phyloP scores from a whole-genome alignment of 2,797 vertebrate genomes.

The Rhadinocentrus ornatus region DNA sequence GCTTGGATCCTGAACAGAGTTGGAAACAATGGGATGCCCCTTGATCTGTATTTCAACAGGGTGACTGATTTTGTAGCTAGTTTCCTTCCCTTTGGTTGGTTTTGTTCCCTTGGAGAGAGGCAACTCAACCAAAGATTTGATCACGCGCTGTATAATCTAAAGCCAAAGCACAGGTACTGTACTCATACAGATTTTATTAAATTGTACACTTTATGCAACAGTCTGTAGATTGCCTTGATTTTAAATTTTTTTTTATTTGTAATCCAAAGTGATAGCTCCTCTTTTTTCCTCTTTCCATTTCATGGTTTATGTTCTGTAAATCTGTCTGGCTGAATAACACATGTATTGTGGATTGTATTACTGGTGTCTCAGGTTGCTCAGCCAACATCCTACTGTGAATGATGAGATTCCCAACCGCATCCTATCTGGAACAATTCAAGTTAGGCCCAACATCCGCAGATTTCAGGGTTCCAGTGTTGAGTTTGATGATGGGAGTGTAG shows the following conservation, averaged over 20 bases:
- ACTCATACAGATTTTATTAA: neutral
- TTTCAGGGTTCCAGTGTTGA: conserved; percentile 80
- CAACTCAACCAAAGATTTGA: conserved; percentile 76
- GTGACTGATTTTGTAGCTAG: fast-evolving
- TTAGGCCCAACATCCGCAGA: conserved; percentile 81
- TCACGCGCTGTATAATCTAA: conserved; percentile 82
- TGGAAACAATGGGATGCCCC: conserved; percentile 70
- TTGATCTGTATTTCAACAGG: conserved; percentile 67
- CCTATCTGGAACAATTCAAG: conserved; percentile 80
- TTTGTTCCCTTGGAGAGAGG: conserved; percentile 60
- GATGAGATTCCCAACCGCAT: conserved; percentile 86
- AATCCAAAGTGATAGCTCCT: neutral
- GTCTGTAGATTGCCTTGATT: neutral
- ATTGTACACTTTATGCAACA: neutral
- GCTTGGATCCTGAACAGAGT: conserved; percentile 84
- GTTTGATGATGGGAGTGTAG: conserved; percentile 83
- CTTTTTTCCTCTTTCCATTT: neutral
- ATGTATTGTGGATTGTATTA: too few species aligned
- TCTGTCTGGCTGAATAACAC: neutral
- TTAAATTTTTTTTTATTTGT: neutral
- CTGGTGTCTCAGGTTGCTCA: conserved; percentile 71
- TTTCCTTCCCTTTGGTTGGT: conserved; percentile 55
- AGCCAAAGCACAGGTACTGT: conserved; percentile 90
- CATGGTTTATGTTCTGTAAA: neutral
- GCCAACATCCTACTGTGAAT: conserved; percentile 82